These are phyloP conservation scores for Heliconius hewitsoni DNA, from an alignment of 1,140 invertebrate species.

Conservation along the genomic window DNA sequence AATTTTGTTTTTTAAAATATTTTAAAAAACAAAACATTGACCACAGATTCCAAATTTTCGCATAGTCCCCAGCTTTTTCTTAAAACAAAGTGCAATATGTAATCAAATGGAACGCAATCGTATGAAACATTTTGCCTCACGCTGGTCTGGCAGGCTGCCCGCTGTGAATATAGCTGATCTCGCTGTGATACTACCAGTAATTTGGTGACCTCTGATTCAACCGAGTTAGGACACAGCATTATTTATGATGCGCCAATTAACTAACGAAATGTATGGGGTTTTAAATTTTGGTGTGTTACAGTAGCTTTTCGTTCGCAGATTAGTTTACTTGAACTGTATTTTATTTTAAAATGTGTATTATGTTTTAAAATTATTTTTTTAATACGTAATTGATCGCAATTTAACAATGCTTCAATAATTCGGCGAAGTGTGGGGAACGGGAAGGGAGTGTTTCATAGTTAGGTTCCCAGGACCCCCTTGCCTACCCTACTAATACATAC, in stretches of 20 bases:
- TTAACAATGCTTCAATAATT: too few species aligned
- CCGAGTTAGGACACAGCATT: neutral
- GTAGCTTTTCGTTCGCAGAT: neutral
- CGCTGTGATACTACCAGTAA: conserved; percentile 8
- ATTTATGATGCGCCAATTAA: neutral
- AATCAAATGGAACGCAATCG: conserved; percentile 29
- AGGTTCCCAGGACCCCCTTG: too few species aligned
- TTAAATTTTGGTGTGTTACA: neutral
- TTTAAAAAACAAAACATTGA: too few species aligned
- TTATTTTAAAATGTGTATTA: neutral
- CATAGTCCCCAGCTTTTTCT: neutral
- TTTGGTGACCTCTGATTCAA: conserved; percentile 20
- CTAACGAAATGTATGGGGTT: conserved; percentile 1
- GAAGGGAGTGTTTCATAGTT: too few species aligned
- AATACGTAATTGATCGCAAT: too few species aligned
- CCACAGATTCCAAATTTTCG: too few species aligned
- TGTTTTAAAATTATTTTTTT: too few species aligned
- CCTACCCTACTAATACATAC: too few species aligned
- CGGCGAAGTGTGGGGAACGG: too few species aligned
- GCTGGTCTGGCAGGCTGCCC: conserved; percentile 24
- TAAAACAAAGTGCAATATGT: conserved; percentile 8
- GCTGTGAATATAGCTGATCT: conserved; percentile 19
- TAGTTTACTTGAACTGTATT: neutral
- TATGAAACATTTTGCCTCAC: conserved; percentile 32
- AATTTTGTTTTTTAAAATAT: rapidly evolving